Evolutionary conservation across 2,113 vertebrate species (phyloP).

Genomic region (Lepisosteus osseus): DNA sequence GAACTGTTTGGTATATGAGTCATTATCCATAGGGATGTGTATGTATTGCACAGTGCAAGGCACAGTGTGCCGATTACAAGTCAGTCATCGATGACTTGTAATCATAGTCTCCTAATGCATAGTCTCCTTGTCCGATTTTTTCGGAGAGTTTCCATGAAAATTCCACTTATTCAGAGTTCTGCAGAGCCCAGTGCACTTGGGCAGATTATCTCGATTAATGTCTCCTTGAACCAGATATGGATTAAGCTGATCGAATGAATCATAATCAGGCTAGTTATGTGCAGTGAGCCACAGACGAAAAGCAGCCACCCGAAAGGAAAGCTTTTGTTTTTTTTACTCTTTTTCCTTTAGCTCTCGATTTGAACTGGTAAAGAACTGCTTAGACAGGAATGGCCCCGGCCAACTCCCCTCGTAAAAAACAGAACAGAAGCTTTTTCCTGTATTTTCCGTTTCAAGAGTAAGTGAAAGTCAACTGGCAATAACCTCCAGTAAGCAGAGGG

Average conservation of each 20-base stretch:
- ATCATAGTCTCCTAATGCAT: too few relatives aligned
- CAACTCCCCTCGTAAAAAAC: too few relatives aligned
- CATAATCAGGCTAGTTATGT: slow-evolving; percentile 35
- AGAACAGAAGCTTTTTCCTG: too few relatives aligned
- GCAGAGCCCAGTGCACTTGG: slow-evolving; percentile 9
- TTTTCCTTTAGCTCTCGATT: slow-evolving; percentile 36
- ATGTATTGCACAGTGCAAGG: too few relatives aligned
- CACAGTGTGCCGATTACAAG: too few relatives aligned
- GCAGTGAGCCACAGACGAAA: slow-evolving; percentile 15
- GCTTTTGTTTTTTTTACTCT: neutral
- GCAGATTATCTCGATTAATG: neutral
- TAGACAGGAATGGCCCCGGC: slow-evolving; percentile 13
- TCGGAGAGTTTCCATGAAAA: slow-evolving; percentile 15
- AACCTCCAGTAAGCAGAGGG: too few relatives aligned
- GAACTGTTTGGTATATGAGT: too few relatives aligned
- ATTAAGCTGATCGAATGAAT: slow-evolving; percentile 22
- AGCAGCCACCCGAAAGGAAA: slow-evolving; percentile 14
- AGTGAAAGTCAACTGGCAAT: too few relatives aligned
- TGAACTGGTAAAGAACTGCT: slow-evolving; percentile 38
- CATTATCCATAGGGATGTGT: too few relatives aligned
- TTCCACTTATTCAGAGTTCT: slow-evolving; percentile 26
- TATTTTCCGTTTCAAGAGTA: too few relatives aligned
- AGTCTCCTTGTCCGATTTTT: slow-evolving; percentile 28
- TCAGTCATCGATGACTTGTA: too few relatives aligned
- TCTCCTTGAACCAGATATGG: slow-evolving; percentile 24